Percentiles rank a stretch among this genome's conserved stretches.
Evolutionary conservation across 2,888 invertebrate species (phyloP).

Genomic region (Gandaritis pyraliata): DNA sequence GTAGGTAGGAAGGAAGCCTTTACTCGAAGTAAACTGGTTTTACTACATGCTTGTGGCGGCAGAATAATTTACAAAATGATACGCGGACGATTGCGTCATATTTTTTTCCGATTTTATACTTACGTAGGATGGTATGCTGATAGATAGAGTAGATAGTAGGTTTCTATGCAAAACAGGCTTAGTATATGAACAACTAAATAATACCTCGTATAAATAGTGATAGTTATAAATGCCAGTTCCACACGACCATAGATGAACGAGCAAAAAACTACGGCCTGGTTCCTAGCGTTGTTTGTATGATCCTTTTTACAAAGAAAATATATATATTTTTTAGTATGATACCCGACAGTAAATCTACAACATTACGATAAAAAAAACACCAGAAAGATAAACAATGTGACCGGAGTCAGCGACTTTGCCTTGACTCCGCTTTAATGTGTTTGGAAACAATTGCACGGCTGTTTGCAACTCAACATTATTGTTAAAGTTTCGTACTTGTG

Average conservation of each 20-base stretch:
- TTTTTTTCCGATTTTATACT: not conserved
- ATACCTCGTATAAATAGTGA: too few relatives aligned
- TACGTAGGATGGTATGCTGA: not conserved
- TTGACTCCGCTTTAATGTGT: constrained; percentile 3
- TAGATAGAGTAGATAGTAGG: not conserved
- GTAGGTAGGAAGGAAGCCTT: not conserved
- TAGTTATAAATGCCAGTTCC: too few relatives aligned
- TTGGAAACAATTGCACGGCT: constrained; percentile 2
- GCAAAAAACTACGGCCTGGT: too few relatives aligned
- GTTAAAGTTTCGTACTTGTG: too few relatives aligned
- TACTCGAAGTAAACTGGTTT: constrained; percentile 29
- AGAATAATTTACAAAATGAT: constrained; percentile 7
- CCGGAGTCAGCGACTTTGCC: constrained; percentile 6
- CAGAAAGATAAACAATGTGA: not conserved
- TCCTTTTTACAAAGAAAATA: too few relatives aligned
- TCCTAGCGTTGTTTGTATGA: too few relatives aligned
- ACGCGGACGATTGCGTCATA: constrained; percentile 3
- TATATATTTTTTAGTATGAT: too few relatives aligned
- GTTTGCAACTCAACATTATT: not conserved
- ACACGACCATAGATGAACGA: too few relatives aligned
- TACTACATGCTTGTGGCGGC: constrained; percentile 28
- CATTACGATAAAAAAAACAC: not conserved
- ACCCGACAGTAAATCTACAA: not conserved
- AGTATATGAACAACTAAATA: too few relatives aligned
- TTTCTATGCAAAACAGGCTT: too few relatives aligned